Evolutionary conservation across 2,797 vertebrate species (phyloP).

Genomic region (Poeciliopsis gracilis): DNA sequence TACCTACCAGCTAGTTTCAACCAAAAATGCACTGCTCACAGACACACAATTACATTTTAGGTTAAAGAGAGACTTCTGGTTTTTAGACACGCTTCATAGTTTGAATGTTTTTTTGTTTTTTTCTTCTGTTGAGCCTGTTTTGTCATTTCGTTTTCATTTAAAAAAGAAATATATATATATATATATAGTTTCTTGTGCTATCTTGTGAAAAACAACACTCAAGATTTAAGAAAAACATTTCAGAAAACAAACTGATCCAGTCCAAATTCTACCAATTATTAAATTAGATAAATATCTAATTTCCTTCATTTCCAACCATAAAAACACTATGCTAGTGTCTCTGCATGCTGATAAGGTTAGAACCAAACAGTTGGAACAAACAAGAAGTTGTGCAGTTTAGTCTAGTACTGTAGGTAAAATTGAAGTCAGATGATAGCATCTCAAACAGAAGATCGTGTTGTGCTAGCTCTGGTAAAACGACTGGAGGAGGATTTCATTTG

Average conservation of each 20-base stretch:
- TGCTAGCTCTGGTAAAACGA: conserved; percentile 23
- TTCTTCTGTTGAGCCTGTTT: not conserved
- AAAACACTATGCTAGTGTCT: not conserved
- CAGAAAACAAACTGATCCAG: not conserved
- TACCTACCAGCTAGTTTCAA: not conserved
- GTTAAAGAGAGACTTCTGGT: not conserved
- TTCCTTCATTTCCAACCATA: not conserved
- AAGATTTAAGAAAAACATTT: not conserved
- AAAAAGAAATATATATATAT: too few species aligned
- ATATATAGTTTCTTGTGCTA: not conserved
- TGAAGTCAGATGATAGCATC: conserved; percentile 71
- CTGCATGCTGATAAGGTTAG: conserved; percentile 4
- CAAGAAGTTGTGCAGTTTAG: conserved; percentile 25
- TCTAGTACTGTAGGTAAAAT: conserved; percentile 50
- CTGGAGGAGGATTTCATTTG: conserved; percentile 46
- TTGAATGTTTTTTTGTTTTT: not conserved
- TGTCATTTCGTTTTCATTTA: not conserved
- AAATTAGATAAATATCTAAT: not conserved
- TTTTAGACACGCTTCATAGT: not conserved
- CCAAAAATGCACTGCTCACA: not conserved
- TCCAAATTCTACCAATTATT: not conserved
- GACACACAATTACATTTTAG: not conserved
- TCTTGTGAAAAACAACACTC: not conserved
- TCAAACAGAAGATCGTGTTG: conserved; percentile 26
- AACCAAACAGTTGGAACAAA: conserved; percentile 16